Conservation (phyloP, 1,140 invertebrate genomes). For the Maniola jurtina region DNA sequence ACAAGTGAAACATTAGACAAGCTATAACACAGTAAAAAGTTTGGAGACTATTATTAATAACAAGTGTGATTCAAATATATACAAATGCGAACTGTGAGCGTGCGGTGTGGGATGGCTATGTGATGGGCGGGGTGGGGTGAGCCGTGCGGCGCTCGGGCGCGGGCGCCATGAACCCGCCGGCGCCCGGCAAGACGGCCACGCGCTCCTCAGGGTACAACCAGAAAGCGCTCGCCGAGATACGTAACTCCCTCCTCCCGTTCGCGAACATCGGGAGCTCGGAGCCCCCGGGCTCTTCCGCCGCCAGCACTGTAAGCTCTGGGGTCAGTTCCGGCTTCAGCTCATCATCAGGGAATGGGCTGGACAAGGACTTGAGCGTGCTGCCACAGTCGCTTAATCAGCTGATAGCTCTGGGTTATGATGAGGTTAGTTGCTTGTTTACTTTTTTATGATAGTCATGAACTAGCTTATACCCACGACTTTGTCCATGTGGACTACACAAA, state of each 20-base stretch:
- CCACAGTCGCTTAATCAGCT: slow-evolving; percentile 82
- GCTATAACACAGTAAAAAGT: slow-evolving; percentile 17
- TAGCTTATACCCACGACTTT: too few relatives aligned
- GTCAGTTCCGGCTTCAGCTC: slow-evolving; percentile 81
- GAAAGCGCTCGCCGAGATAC: slow-evolving; percentile 92
- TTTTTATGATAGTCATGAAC: neutral
- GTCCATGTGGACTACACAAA: too few relatives aligned
- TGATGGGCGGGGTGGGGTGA: slow-evolving; percentile 75
- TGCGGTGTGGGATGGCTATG: slow-evolving; percentile 55
- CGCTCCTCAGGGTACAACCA: slow-evolving; percentile 91
- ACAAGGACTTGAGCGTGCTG: slow-evolving; percentile 77
- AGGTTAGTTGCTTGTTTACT: slow-evolving; percentile 72
- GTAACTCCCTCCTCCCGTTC: slow-evolving; percentile 91
- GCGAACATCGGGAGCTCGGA: slow-evolving; percentile 83
- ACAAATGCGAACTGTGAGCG: slow-evolving; percentile 57
- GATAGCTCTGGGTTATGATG: slow-evolving; percentile 83
- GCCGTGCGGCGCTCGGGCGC: slow-evolving; percentile 74
- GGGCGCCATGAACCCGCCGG: slow-evolving; percentile 84
- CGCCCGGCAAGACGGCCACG: slow-evolving; percentile 83
- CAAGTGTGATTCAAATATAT: slow-evolving; percentile 39
- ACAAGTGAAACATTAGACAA: slow-evolving; percentile 23
- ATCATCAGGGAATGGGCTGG: slow-evolving; percentile 80
- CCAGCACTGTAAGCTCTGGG: slow-evolving; percentile 86
- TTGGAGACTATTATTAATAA: slow-evolving; percentile 16
- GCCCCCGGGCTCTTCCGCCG: slow-evolving; percentile 84